Base-by-base conservation (phyloP, 2,113 vertebrate species). In the Phrynosoma platyrhinos region DNA sequence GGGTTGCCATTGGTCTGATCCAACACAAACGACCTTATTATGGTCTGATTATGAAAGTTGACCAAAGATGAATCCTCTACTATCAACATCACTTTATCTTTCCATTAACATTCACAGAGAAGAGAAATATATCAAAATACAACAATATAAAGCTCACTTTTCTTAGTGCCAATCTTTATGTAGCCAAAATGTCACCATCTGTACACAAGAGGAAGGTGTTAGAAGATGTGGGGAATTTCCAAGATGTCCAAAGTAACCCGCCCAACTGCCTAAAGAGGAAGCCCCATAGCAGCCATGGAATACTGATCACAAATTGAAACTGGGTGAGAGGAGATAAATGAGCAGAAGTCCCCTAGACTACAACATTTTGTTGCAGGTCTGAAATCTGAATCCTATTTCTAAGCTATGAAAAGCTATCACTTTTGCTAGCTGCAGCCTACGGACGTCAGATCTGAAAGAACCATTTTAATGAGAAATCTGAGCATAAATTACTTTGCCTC, bases 391-490 rank as follows among this genome's bases (percentile, higher is more conserved):
- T 52, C 66, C 27, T 8, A 52, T 86, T 80, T 91, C 87, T 87
- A 89, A 91, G 88, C 88, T 90, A 88, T 13, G 30, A 81, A 93
- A 62, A 75, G 66, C 58, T 62, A 62, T 79, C 66, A 55, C 14
- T 69, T 68, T 92, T 91, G 83, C 79, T 32, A 91, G 87, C 74
- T 80, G 88, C 47, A 83, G 52, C 90, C 58, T 66, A 79, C 69
- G 89, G 64, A 10, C 42, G 84, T 71, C 64, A 90, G 85, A 83
- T 62, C 84, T 78, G 83, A 64, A 25, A 88, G 86, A 32, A 90
- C 76, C 83, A 87, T 85, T 92, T 89, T 91, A 78, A 90, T 91
- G 76, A 91, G 58, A 92, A 77, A 55, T 12, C 88, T 23, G 42
- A 69, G 55, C 32, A 82, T 90, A 81, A 81, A 27, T 66, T 91